Percentiles rank a stretch among this genome's conserved stretches.
phyloP scores from a whole-genome alignment of 2,888 invertebrate species.

The Thereva nobilitata region DNA sequence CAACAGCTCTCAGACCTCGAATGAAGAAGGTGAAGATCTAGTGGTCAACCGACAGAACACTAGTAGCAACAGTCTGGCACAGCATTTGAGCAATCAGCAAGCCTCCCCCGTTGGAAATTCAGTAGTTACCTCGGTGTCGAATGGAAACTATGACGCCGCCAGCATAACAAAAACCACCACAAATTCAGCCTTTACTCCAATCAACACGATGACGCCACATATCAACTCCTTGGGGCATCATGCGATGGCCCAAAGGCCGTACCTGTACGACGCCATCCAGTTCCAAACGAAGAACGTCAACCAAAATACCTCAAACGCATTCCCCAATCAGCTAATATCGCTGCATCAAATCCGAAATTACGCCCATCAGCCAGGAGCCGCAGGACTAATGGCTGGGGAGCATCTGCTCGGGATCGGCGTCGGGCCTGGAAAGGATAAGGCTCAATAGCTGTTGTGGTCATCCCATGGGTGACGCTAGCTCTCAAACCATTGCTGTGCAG shows the following conservation, averaged over 20 bases:
- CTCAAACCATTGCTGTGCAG: neutral
- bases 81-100: conserved; percentile 37
- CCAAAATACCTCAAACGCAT: conserved; percentile 70
- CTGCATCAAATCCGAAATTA: conserved; percentile 96
- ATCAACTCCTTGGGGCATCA: conserved; percentile 71
- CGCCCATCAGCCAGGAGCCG: conserved; percentile 81
- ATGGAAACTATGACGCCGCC: conserved; percentile 42
- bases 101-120: conserved; percentile 40
- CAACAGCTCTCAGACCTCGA: conserved; percentile 52
- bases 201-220: conserved; percentile 85
- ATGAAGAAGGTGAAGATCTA: conserved; percentile 56
- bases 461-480: conserved; percentile 1
- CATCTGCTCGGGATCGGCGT: conserved; percentile 64
- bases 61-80: conserved; percentile 36
- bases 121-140: conserved; percentile 33
- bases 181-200: conserved; percentile 91
- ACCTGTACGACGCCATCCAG: conserved; percentile 91
- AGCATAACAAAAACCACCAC: conserved; percentile 51
- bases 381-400: conserved; percentile 71
- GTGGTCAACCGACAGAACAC: conserved; percentile 52
- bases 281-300: conserved; percentile 71
- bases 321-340: conserved; percentile 92
- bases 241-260: conserved; percentile 74
- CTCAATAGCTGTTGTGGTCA: conserved; percentile 20
- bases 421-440: conserved; percentile 48